phyloP scores from a whole-genome alignment of 2,113 vertebrate species.

The Noturus placidus region DNA sequence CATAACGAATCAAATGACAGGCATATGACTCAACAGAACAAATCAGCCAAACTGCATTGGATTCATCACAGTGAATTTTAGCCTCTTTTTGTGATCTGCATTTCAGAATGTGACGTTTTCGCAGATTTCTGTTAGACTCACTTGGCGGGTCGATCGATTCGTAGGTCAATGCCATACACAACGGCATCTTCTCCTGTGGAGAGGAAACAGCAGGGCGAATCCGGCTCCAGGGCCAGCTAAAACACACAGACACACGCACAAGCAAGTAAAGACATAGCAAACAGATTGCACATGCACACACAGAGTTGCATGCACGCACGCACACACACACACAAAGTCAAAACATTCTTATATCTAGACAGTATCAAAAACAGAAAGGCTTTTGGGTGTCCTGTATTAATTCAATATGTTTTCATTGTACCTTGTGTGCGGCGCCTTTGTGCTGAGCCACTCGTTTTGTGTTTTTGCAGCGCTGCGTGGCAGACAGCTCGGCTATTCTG shows the following conservation, averaged over 20 bases:
- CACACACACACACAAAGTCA: neutral
- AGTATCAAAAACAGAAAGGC: neutral
- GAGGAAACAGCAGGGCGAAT: slow-evolving; percentile 94
- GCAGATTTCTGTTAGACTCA: slow-evolving; percentile 67
- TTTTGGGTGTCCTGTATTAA: neutral
- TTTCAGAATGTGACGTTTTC: neutral
- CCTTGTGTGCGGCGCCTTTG: slow-evolving; percentile 95
- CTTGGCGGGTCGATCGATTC: slow-evolving; percentile 89
- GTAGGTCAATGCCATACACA: slow-evolving; percentile 91
- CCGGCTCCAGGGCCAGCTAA: slow-evolving; percentile 93
- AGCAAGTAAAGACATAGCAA: no score
- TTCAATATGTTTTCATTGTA: slow-evolving; percentile 50
- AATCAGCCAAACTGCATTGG: neutral
- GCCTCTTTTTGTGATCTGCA: no score
- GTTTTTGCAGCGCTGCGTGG: slow-evolving; percentile 93
- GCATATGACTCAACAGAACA: neutral
- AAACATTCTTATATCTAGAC: neutral
- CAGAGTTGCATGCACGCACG: no score
- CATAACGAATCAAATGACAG: neutral
- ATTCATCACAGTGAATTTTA: neutral
- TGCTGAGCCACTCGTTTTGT: slow-evolving; percentile 95
- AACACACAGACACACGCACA: slow-evolving; percentile 24
- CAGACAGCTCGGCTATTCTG: slow-evolving; percentile 89
- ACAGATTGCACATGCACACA: no score
- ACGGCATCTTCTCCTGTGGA: slow-evolving; percentile 96